Conservation (phyloP, 2,888 invertebrate species). For the Yponomeuta malinellus region DNA sequence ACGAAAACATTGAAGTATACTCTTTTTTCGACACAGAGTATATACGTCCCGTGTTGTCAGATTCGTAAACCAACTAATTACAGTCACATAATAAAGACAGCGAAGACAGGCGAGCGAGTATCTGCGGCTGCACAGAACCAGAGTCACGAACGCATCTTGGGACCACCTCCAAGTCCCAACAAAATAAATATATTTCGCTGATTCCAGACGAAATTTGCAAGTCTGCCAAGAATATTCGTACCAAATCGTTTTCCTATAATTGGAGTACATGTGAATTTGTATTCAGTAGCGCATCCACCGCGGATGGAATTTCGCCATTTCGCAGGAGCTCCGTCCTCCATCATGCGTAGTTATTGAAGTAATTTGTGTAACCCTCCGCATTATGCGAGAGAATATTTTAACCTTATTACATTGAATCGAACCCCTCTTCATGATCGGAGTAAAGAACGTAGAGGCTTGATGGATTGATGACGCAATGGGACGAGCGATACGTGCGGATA, state of each 20-base stretch:
- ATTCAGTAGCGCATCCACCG: slow-evolving; percentile 72
- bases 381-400: slow-evolving; percentile 12
- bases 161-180: slow-evolving; percentile 43
- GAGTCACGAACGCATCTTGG: background rate
- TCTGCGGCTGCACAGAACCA: background rate
- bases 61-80: background rate
- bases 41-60: background rate
- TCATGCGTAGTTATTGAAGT: slow-evolving; percentile 72
- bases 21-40: background rate
- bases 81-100: background rate
- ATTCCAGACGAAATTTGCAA: slow-evolving; percentile 73
- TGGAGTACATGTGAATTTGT: slow-evolving; percentile 76
- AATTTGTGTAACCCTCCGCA: slow-evolving; percentile 58
- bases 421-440: background rate
- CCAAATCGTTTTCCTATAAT: slow-evolving; percentile 77
- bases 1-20: background rate
- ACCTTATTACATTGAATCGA: slow-evolving; percentile 2
- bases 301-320: slow-evolving; percentile 69
- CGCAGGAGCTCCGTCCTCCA: slow-evolving; percentile 63
- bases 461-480: background rate
- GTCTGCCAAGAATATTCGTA: slow-evolving; percentile 76
- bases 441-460: background rate
- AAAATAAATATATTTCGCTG: slow-evolving; percentile 74
- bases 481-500: background rate
- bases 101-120: background rate